Evolutionary conservation across 1,140 invertebrate species (phyloP).

Genomic region (Drosophila rhopaloa): DNA sequence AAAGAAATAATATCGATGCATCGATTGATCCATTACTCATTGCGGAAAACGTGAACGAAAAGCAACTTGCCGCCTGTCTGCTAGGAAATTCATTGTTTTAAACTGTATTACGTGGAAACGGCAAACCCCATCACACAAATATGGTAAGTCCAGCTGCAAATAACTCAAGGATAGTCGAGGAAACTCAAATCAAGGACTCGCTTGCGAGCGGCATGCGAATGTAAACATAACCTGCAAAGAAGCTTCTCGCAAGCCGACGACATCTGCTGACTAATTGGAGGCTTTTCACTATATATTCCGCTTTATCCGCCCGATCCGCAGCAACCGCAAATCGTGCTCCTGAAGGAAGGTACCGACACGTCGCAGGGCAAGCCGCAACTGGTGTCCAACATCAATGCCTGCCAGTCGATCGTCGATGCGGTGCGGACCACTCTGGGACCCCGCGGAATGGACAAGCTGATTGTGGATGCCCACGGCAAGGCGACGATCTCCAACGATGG

Average conservation of each 20-base stretch:
- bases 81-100: constrained; percentile 71
- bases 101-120: constrained; percentile 39
- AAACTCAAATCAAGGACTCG: neutral
- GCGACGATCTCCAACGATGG: constrained; percentile 99
- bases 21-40: constrained; percentile 55
- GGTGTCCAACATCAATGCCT: constrained; percentile 99
- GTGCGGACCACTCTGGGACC: constrained; percentile 98
- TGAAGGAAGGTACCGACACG: constrained; percentile 99
- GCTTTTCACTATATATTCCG: constrained; percentile 8
- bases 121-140: constrained; percentile 66
- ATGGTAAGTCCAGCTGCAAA: constrained; percentile 69
- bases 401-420: constrained; percentile 97
- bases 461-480: constrained; percentile 95
- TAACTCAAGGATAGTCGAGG: neutral
- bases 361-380: constrained; percentile 98
- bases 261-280: constrained; percentile 69
- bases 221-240: constrained; percentile 83
- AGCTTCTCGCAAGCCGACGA: constrained; percentile 72
- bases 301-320: constrained; percentile 85
- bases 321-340: constrained; percentile 98
- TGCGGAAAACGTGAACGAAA: constrained; percentile 76
- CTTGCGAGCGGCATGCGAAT: constrained; percentile 44
- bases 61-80: constrained; percentile 70
- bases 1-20: neutral
- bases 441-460: constrained; percentile 99